Percentiles rank a stretch among this genome's conserved stretches.
These are phyloP conservation scores for Schizopygopsis pylzovi DNA, from an alignment of 2,797 vertebrate species.

Conservation along the genomic window DNA sequence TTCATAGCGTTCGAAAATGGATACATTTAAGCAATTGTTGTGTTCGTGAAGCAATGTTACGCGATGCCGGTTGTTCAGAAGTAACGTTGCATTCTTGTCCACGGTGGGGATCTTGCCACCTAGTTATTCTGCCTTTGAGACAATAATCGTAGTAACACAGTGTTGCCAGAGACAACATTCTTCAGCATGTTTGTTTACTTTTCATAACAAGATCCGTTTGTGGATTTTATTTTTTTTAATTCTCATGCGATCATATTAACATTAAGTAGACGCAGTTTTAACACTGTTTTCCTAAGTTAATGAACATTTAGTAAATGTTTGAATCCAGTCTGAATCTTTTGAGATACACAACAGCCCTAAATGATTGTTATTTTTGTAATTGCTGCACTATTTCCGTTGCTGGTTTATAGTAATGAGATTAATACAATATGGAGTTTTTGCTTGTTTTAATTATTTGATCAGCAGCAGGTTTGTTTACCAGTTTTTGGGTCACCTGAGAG, in stretches of 20 bases:
- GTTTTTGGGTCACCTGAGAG: slow-evolving; percentile 20
- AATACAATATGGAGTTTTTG: background rate
- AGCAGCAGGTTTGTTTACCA: slow-evolving; percentile 37
- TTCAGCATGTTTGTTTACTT: slow-evolving; percentile 41
- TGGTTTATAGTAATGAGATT: background rate
- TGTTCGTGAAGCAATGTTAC: slow-evolving; percentile 56
- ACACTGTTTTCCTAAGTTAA: slow-evolving; percentile 34
- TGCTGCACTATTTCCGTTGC: background rate
- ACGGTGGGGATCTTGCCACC: slow-evolving; percentile 47
- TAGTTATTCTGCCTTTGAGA: slow-evolving; percentile 50
- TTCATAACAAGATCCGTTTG: background rate
- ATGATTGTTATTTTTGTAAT: background rate
- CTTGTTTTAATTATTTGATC: background rate
- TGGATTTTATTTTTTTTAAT: background rate
- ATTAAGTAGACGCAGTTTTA: background rate
- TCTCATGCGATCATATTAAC: background rate
- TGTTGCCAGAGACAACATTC: slow-evolving; percentile 43
- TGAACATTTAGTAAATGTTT: slow-evolving; percentile 16
- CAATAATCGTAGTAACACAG: slow-evolving; percentile 54
- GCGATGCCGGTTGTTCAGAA: slow-evolving; percentile 60
- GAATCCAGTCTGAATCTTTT: background rate
- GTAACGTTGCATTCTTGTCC: slow-evolving; percentile 24
- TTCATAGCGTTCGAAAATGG: slow-evolving; percentile 1
- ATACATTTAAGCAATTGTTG: background rate
- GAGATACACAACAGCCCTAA: background rate